Base-by-base conservation (phyloP, 2,888 invertebrate species). In the Agrypnus murinus region DNA sequence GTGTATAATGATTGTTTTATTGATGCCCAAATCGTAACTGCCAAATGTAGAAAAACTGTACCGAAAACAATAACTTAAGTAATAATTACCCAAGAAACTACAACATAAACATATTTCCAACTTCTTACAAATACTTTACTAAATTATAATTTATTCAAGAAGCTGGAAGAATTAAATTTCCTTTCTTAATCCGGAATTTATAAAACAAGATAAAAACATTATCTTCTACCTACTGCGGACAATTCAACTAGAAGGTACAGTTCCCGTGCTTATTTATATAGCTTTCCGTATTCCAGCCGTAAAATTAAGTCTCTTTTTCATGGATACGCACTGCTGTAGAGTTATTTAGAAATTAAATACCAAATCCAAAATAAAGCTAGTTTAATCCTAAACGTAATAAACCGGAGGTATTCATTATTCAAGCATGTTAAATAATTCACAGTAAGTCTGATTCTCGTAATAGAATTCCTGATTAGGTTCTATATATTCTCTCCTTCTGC, bases 391-490 rank as follows among this genome's bases (percentile, higher is more conserved):
- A 78, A 76, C 72, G 77, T 76, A 74, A 76, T 76, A 78, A 78
- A 75, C 77, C 74, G 74, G 74, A 66, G 73, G 75, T 75, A 76
- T 77, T 77, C 76, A 76, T 75, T 77, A 77, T 78, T 75, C 78
- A 77, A 77, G 74, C 77, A 77, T 67, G 71, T 50, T 81, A 72
- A 78, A 79, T 81, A 79, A 81, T 81, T 81, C 77, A 80, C 67
- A 62, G 58, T 58, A 76, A 76, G 77, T 78, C 78, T 80, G 80
- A 80, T 81, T 79, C 78, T 63, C 72, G 78, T 80, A 81, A 81
- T 81, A 80, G 81, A 81, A 81, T 81, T 81, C 79, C 79, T 78
- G 78, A 81, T 81, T 78, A 80, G 77, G 73, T 77, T 77, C 76
- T 75, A 74, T 73, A 76, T 76, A 38, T 38, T 38, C 38, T 38